Percentiles rank a stretch among this genome's conserved stretches.
Conservation (phyloP, 2,113 vertebrate genomes). For the Lynx canadensis region DNA sequence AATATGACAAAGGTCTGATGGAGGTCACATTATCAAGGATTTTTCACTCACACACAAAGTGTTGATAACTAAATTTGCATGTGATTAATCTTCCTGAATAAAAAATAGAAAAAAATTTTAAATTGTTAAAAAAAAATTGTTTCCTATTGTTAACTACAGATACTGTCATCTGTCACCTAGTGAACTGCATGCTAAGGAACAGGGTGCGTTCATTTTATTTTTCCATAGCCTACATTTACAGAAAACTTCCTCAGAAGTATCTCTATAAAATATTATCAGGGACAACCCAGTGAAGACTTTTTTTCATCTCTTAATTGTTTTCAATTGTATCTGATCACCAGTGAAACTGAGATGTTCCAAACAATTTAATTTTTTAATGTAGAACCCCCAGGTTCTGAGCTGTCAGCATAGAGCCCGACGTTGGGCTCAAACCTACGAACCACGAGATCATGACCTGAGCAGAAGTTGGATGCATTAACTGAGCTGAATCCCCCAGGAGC, state of each 20-base stretch:
- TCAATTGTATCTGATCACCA: neutral
- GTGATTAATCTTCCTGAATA: constrained; percentile 61
- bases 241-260: neutral
- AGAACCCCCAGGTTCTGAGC: too few species aligned
- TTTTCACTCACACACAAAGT: neutral
- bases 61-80: constrained; percentile 62
- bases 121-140: constrained; percentile 20
- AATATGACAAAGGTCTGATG: constrained; percentile 24
- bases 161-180: neutral
- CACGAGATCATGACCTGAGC: too few species aligned
- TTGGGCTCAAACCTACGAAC: too few species aligned
- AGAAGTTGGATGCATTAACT: too few species aligned
- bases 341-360: neutral
- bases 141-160: constrained; percentile 44
- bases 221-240: neutral
- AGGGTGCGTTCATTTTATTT: neutral
- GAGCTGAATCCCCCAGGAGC: too few species aligned
- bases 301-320: neutral
- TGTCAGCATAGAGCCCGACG: too few species aligned
- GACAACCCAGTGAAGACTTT: neutral
- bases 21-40: constrained; percentile 57
- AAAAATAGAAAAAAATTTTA: constrained; percentile 8
- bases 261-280: neutral
- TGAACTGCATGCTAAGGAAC: neutral
- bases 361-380: neutral